Evolutionary conservation across 2,888 invertebrate species (phyloP).

Genomic region (Andrena marginata): DNA sequence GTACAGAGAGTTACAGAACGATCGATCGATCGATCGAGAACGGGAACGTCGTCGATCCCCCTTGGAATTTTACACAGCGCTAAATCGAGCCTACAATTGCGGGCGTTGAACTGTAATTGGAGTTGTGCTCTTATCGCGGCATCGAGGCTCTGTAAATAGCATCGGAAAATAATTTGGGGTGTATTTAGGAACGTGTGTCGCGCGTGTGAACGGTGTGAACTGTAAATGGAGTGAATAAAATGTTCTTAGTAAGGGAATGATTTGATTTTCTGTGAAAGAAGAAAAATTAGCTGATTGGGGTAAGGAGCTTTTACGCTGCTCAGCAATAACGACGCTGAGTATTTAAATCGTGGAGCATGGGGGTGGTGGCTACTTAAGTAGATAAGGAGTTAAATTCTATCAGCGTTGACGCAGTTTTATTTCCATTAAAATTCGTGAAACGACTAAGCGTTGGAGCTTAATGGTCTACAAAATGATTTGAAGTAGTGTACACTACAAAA

Average conservation of each 20-base stretch:
- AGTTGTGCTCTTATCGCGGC: neutral
- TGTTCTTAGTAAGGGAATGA: too few relatives aligned
- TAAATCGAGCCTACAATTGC: neutral
- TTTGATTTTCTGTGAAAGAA: too few relatives aligned
- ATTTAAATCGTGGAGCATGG: neutral
- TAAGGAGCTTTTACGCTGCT: neutral
- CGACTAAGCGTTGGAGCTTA: too few relatives aligned
- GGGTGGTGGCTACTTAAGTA: neutral
- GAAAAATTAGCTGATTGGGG: too few relatives aligned
- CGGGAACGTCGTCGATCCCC: neutral
- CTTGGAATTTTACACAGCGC: neutral
- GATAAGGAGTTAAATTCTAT: neutral
- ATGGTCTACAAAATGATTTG: too few relatives aligned
- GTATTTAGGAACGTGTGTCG: neutral
- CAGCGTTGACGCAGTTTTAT: neutral
- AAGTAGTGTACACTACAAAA: too few relatives aligned
- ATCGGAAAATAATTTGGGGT: neutral
- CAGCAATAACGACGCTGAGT: neutral
- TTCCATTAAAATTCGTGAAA: too few relatives aligned
- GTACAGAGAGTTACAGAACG: neutral
- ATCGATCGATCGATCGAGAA: conserved; percentile 11
- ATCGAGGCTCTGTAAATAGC: neutral
- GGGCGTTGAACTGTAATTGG: neutral
- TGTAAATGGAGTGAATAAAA: too few relatives aligned
- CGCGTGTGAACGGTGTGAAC: too few relatives aligned